phyloP scores from a whole-genome alignment of 2,888 invertebrate genomes.

The Epinotia nisella region DNA sequence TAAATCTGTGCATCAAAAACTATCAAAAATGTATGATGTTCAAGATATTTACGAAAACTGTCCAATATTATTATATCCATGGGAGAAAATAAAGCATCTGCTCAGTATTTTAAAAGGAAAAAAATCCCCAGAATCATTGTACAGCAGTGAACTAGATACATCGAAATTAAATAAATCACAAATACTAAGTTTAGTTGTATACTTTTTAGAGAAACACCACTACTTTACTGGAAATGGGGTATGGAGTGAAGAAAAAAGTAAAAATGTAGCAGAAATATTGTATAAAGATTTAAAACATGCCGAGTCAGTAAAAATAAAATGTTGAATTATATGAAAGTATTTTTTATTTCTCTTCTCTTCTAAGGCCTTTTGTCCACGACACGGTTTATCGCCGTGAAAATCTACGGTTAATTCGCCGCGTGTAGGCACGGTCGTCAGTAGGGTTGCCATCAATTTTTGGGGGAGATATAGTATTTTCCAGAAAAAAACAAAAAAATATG shows the following conservation, averaged over 20 bases:
- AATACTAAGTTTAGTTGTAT: conserved; percentile 72
- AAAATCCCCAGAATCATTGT: conserved; percentile 36
- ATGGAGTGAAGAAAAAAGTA: conserved; percentile 73
- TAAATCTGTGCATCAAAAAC: conserved; percentile 66
- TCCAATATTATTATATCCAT: conserved; percentile 75
- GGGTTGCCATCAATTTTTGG: no score
- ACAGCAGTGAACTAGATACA: conserved; percentile 61
- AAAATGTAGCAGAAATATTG: conserved; percentile 46
- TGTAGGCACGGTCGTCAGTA: no score
- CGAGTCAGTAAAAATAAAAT: conserved; percentile 20
- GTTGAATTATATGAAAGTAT: neutral
- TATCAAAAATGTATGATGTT: conserved; percentile 61
- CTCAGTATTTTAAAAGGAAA: conserved; percentile 55
- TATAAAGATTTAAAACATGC: conserved; percentile 16
- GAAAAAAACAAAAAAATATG: no score
- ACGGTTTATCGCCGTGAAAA: no score
- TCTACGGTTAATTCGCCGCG: no score
- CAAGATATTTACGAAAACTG: conserved; percentile 77
- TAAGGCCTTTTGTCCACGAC: no score
- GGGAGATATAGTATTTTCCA: no score
- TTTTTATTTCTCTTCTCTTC: neutral
- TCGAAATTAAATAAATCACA: conserved; percentile 64
- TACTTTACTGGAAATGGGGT: conserved; percentile 81
- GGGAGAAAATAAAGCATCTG: conserved; percentile 70
- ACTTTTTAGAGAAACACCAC: conserved; percentile 76